Base-by-base conservation (phyloP, 2,888 invertebrate genomes). In the Eupithecia vulgata region DNA sequence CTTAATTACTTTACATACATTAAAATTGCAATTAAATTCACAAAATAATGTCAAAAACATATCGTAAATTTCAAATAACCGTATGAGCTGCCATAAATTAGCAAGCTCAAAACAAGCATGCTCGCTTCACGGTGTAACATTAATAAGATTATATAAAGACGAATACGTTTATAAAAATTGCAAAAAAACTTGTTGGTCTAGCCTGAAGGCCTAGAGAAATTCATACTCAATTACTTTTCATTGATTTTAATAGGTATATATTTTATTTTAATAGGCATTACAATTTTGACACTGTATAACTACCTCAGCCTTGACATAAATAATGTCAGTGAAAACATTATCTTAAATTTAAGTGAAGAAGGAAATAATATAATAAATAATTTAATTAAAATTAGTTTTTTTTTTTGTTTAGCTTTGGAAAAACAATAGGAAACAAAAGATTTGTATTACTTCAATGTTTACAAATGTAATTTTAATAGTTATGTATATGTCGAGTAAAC, bases 21-120 rank as follows among this genome's bases (percentile, higher is more conserved):
- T 21, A 13, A 12, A 64, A 40, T 64, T 64, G 40, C 12, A 64
- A 40, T 64, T 64, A 40, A 21, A 67, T 21, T 52, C 52, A n/a
- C n/a, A 78, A 48, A n/a, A 77, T 76, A 75, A 79, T 79, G 69
- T 74, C 70, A 71, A 68, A 67, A 69, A 76, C 72, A 76, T 76
- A 70, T 76, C 72, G 69, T 82, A 82, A 80, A 82, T 65, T 79
- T 37, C 59, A 75, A 75, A 78, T 71, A 66, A 76, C 73, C 77
- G 72, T 79, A 78, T 79, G 75, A 79, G 72, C 45, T 71, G 68
- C 72, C 40, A 69, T 69, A 72, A 68, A 72, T 72, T n/a, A 48
- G 73, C 62, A 75, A 78, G 66, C 64, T 37, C 52, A 68, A 42
- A 52, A 73, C 81, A 76, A 80, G 69, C 72, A 73, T 64, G 61